These are phyloP conservation scores for Hypanus sabinus DNA, from an alignment of 2,113 vertebrate genomes.

Conservation along the genomic window DNA sequence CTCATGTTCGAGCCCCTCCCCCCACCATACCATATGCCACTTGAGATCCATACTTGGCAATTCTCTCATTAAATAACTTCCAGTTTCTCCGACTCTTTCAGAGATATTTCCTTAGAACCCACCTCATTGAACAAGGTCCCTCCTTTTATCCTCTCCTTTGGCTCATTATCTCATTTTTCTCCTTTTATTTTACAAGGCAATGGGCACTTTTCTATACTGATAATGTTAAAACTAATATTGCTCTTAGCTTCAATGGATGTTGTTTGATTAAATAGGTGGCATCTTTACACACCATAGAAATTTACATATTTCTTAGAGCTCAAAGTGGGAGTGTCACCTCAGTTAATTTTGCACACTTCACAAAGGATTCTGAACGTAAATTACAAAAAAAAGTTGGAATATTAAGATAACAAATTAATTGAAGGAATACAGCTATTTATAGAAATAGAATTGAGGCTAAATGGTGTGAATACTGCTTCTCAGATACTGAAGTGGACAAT, in stretches of 20 bases:
- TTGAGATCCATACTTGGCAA: too few relatives aligned
- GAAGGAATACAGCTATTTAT: not conserved
- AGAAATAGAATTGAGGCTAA: not conserved
- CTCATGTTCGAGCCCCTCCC: not conserved
- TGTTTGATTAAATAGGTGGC: not conserved
- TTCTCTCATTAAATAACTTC: not conserved
- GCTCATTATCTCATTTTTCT: not conserved
- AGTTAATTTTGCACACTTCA: not conserved
- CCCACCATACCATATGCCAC: not conserved
- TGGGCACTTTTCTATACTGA: not conserved
- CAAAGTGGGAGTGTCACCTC: not conserved
- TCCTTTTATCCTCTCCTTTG: not conserved
- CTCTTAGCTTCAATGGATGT: not conserved
- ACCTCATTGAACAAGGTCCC: not conserved
- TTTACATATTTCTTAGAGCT: not conserved
- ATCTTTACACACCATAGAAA: not conserved
- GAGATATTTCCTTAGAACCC: not conserved
- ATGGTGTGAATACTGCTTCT: not conserved
- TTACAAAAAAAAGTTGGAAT: not conserved
- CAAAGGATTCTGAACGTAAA: not conserved
- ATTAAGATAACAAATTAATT: not conserved
- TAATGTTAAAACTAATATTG: not conserved
- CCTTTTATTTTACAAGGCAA: not conserved
- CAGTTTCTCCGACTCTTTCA: not conserved
- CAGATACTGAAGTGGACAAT: not conserved